Base-by-base conservation (phyloP, 2,888 invertebrate species). In the Pyrrhosoma nymphula region DNA sequence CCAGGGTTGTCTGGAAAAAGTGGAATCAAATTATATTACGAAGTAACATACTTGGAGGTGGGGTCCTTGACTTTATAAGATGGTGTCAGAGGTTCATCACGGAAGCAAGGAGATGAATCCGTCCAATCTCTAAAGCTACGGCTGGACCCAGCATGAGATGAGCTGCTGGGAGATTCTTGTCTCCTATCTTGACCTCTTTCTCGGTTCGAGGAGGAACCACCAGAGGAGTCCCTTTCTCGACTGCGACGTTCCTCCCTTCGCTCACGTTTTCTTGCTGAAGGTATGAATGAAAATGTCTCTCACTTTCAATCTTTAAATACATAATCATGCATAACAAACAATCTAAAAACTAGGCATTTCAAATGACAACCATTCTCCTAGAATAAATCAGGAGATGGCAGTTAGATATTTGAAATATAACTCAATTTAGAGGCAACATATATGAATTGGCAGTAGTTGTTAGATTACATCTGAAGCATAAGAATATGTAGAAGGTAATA, bases 21-120 rank as follows among this genome's bases (percentile, higher is more conserved):
- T 18, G 26, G 23, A 1, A 69, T 10, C 69, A 16, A 69, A 4
- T 69, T 20, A 69, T 26, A 47, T 47, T 47, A 47, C 12, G 10
- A 12, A 18, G 69, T 69, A 12, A 96, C 96, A 63, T 97, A 97
- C 96, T 97, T 97, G 0, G 98, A 98, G 0, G 98, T 97, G 1
- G 98, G 97, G 96, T 98, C 98, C 96, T 97, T 97, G 0, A 97
- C 97, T 96, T 97, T 97, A 23, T 98, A 97, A 97, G 98, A 98
- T 0, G 99, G 99, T 23, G 99, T 99, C 95, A 97, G 97, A 0
- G 99, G 99, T 96, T 99, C 99, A 97, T 99, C 99, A 96, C 98
- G 98, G 96, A 98, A 98, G 93, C 98, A 97, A 0, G 98, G 98
- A 55, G 98, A 97, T 0, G 97, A 69, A 95, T 96, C 96, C 18